Evolutionary conservation across 1,140 invertebrate genomes (phyloP).

Genomic region (Paraescarpia echinospica): DNA sequence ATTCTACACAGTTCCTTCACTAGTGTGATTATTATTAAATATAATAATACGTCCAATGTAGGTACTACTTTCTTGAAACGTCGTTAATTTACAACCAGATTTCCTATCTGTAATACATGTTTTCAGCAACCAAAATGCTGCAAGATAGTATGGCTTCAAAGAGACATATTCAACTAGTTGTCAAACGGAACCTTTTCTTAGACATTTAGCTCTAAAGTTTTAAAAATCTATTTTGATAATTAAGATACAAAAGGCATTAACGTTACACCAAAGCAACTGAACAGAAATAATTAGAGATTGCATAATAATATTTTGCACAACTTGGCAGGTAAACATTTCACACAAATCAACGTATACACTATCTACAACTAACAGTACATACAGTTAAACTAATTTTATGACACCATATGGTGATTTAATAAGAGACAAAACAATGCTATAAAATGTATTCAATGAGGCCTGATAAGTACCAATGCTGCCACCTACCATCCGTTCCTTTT

Average conservation of each 20-base stretch:
- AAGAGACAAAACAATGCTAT: not conserved
- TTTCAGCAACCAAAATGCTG: not conserved
- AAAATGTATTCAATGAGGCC: too few species aligned
- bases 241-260: not conserved
- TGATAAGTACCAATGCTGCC: not conserved
- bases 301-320: not conserved
- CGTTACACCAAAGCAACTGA: not conserved
- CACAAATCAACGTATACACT: not conserved
- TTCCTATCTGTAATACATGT: not conserved
- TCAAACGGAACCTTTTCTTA: not conserved
- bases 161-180: not conserved
- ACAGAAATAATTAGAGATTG: not conserved
- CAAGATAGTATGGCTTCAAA: not conserved
- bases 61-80: not conserved
- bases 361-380: not conserved
- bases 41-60: not conserved
- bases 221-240: not conserved
- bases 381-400: too few species aligned
- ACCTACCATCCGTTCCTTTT: not conserved
- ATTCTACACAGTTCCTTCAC: too few species aligned
- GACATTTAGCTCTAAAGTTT: not conserved
- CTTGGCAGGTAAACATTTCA: not conserved
- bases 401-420: not conserved
- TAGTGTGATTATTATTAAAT: too few species aligned
- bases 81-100: not conserved